Percentiles rank a stretch among this genome's conserved stretches.
Evolutionary conservation across 2,888 invertebrate genomes (phyloP).

Genomic region (Dryocosmus kuriphilus): DNA sequence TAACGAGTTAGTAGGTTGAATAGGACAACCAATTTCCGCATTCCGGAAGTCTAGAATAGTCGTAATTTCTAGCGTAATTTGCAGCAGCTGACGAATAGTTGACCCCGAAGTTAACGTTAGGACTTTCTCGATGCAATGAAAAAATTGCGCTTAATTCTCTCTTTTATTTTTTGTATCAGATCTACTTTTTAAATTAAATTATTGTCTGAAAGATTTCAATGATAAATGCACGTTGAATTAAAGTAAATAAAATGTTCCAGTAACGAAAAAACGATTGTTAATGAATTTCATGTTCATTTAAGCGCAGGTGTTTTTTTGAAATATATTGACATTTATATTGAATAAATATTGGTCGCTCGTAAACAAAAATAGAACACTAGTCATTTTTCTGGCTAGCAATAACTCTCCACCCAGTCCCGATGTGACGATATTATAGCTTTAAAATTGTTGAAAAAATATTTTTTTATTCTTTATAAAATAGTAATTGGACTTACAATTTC

Average conservation of each 20-base stretch:
- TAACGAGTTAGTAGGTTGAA: not conserved
- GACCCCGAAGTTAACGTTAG: not conserved
- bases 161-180: not conserved
- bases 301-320: conserved; percentile 21
- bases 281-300: conserved; percentile 4
- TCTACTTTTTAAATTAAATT: not conserved
- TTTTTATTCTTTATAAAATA: too few species aligned
- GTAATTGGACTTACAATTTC: not conserved
- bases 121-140: not conserved
- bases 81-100: not conserved
- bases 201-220: not conserved
- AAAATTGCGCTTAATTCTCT: not conserved
- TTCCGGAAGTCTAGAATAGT: not conserved
- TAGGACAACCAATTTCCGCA: conserved; percentile 1
- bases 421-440: conserved; percentile 12
- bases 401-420: not conserved
- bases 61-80: not conserved
- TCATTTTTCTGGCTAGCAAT: conserved; percentile 21
- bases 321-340: conserved; percentile 17
- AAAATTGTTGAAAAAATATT: not conserved
- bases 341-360: conserved; percentile 25
- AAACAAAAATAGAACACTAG: conserved; percentile 25
- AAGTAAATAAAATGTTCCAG: not conserved
- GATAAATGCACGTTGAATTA: not conserved
- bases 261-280: not conserved